A percentile compares a stretch with the other conserved stretches of the same genome.
Evolutionary conservation across 2,888 invertebrate genomes (phyloP).

Genomic region (Drosophila cognata): DNA sequence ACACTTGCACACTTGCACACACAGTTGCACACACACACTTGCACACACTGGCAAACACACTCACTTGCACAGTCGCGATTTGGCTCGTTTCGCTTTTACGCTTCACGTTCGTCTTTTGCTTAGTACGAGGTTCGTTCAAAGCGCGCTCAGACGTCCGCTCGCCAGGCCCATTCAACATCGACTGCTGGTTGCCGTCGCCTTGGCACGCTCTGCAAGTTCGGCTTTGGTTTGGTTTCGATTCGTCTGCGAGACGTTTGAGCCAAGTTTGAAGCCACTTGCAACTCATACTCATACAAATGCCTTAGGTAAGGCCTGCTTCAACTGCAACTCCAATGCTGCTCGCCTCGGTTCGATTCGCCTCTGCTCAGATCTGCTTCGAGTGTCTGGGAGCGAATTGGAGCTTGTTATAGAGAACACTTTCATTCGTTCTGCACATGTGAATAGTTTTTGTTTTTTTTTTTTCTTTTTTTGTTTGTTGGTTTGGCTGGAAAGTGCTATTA

Average conservation of each 20-base stretch:
- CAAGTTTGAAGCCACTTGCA: constrained; percentile 68
- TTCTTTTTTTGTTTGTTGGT: constrained; percentile 14
- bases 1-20: constrained; percentile 13
- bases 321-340: constrained; percentile 52
- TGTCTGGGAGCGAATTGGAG: constrained; percentile 56
- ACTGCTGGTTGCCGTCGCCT: constrained; percentile 60
- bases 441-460: constrained; percentile 4
- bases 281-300: constrained; percentile 46
- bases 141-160: constrained; percentile 75
- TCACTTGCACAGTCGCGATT: constrained; percentile 41
- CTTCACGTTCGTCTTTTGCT: constrained; percentile 39
- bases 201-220: constrained; percentile 71
- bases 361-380: constrained; percentile 8
- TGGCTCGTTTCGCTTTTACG: constrained; percentile 26
- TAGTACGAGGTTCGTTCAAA: constrained; percentile 36
- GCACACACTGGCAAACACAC: constrained; percentile 16
- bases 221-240: constrained; percentile 57
- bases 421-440: constrained; percentile 75
- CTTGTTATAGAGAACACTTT: constrained; percentile 73
- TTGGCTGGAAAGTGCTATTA: constrained; percentile 72
- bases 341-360: constrained; percentile 4
- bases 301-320: constrained; percentile 7
- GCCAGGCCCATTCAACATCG: constrained; percentile 76
- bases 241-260: constrained; percentile 67
- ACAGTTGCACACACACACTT: constrained; percentile 7